Evolutionary conservation across 2,888 invertebrate species (phyloP).

Genomic region (Brachycybe producta): DNA sequence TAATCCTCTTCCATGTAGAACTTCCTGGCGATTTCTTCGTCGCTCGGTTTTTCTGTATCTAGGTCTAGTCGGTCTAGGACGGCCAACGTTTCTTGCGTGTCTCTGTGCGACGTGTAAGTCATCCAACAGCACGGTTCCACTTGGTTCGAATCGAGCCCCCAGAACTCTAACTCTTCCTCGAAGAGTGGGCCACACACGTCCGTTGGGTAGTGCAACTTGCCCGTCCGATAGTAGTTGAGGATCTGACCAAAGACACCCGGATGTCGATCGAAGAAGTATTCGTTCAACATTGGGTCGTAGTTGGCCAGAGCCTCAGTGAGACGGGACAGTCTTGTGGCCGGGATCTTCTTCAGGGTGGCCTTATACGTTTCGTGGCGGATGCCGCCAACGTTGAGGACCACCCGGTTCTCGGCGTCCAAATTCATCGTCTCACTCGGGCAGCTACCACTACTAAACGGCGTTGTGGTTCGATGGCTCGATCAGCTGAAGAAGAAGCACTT

Average conservation of each 20-base stretch:
- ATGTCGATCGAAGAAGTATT: constrained; percentile 96
- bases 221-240: constrained; percentile 94
- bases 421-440: constrained; percentile 55
- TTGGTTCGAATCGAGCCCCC: constrained; percentile 98
- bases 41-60: constrained; percentile 94
- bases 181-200: constrained; percentile 98
- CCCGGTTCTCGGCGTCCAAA: constrained; percentile 93
- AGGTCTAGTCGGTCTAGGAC: constrained; percentile 93
- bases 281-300: constrained; percentile 97
- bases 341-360: constrained; percentile 92
- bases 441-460: no score
- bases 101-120: constrained; percentile 88
- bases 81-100: constrained; percentile 96
- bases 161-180: constrained; percentile 97
- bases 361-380: constrained; percentile 95
- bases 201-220: constrained; percentile 96
- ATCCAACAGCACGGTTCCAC: constrained; percentile 99
- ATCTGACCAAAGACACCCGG: constrained; percentile 91
- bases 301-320: constrained; percentile 88
- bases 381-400: constrained; percentile 96
- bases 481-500: no score
- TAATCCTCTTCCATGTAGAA: constrained; percentile 95
- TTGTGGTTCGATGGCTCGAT: no score
- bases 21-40: constrained; percentile 93
- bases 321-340: constrained; percentile 83